Conservation (phyloP, 2,797 vertebrate species). For the Tragopan temminckii region DNA sequence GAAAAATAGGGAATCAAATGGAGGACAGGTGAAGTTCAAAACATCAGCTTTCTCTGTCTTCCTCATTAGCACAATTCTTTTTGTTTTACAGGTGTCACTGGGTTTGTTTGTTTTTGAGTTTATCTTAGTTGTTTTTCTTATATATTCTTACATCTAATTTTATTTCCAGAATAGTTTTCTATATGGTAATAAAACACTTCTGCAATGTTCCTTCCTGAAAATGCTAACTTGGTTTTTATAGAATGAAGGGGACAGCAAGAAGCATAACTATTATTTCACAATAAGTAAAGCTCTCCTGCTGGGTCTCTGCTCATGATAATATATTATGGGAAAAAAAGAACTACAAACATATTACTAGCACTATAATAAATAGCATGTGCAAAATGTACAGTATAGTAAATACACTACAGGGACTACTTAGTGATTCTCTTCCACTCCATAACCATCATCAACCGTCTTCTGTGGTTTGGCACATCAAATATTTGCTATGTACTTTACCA, state of each 20-base stretch:
- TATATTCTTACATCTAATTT: not conserved
- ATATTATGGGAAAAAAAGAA: constrained; percentile 1
- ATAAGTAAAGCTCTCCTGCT: not conserved
- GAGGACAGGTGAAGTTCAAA: not conserved
- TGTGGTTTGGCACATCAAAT: constrained; percentile 66
- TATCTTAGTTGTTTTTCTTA: not conserved
- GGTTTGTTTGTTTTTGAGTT: not conserved
- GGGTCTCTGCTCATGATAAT: constrained; percentile 33
- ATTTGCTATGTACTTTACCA: constrained; percentile 36
- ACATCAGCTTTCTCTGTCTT: not conserved
- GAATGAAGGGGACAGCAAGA: constrained; percentile 4
- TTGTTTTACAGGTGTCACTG: not conserved
- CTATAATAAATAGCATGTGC: constrained; percentile 64
- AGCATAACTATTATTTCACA: constrained; percentile 14
- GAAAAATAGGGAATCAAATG: not conserved
- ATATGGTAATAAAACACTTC: constrained; percentile 6
- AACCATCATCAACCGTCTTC: constrained; percentile 47
- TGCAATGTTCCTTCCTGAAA: not conserved
- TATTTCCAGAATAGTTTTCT: constrained; percentile 6
- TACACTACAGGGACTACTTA: constrained; percentile 39
- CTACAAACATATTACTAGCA: not conserved
- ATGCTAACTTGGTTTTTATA: not conserved
- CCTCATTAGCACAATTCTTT: not conserved
- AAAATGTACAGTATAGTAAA: constrained; percentile 48
- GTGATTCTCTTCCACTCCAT: constrained; percentile 35